A percentile compares a stretch with the other conserved stretches of the same genome.
phyloP scores from a whole-genome alignment of 2,797 vertebrate species.

The Labroides dimidiatus region DNA sequence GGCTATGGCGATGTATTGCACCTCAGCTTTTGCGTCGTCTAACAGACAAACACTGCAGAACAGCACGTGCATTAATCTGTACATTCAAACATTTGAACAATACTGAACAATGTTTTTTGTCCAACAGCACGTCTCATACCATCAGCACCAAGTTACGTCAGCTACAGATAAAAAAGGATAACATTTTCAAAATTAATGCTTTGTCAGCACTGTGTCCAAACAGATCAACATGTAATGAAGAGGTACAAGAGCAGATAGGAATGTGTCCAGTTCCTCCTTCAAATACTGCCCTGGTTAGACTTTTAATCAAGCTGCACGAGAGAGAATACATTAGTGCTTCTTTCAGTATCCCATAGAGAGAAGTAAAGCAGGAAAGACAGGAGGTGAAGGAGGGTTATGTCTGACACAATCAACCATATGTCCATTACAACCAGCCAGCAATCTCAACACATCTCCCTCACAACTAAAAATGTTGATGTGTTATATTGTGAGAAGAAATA shows the following conservation, averaged over 20 bases:
- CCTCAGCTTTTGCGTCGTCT: slow-evolving; percentile 44
- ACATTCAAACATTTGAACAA: slow-evolving; percentile 50
- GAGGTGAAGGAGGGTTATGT: slow-evolving; percentile 62
- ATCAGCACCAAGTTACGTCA: slow-evolving; percentile 39
- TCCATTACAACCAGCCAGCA: slow-evolving; percentile 55
- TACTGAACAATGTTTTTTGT: slow-evolving; percentile 56
- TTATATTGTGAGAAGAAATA: slow-evolving; percentile 18
- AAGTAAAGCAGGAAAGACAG: slow-evolving; percentile 53
- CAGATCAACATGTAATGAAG: slow-evolving; percentile 38
- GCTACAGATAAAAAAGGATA: slow-evolving; percentile 18
- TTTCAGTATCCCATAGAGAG: slow-evolving; percentile 64
- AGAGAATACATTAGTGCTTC: slow-evolving; percentile 65
- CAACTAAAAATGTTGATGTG: slow-evolving; percentile 30
- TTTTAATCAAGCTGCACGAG: slow-evolving; percentile 69
- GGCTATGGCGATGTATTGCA: slow-evolving; percentile 48
- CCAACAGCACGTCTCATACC: slow-evolving; percentile 39
- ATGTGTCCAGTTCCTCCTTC: slow-evolving; percentile 46
- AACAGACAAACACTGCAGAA: slow-evolving; percentile 62
- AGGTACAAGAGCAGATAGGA: slow-evolving; percentile 49
- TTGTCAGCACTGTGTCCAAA: slow-evolving; percentile 27
- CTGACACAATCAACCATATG: slow-evolving; percentile 57
- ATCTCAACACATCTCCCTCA: slow-evolving; percentile 52
- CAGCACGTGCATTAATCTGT: slow-evolving; percentile 53
- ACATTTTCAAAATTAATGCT: slow-evolving; percentile 28
- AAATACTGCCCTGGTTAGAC: slow-evolving; percentile 56